Conservation (phyloP, 2,888 invertebrate genomes). For the Xestia xanthographa region DNA sequence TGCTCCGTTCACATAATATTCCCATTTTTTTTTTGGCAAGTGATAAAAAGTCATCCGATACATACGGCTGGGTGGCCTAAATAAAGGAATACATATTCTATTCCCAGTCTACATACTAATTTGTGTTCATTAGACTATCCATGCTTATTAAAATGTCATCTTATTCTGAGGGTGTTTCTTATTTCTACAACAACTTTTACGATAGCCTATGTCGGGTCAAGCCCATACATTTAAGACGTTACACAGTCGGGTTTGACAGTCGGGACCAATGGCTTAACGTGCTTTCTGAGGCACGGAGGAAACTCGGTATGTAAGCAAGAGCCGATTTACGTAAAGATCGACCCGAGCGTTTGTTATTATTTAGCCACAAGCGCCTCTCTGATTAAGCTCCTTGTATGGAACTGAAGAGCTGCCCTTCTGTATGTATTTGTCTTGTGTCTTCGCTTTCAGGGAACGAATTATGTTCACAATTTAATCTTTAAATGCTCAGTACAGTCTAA, state of each 20-base stretch:
- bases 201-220: no score
- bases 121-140: no score
- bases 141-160: no score
- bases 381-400: background rate
- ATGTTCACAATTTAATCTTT: slow-evolving; percentile 76
- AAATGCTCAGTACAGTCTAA: slow-evolving; percentile 69
- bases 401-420: background rate
- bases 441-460: slow-evolving; percentile 68
- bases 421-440: background rate
- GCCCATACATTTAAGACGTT: no score
- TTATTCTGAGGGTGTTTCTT: no score
- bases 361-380: background rate
- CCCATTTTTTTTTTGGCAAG: no score
- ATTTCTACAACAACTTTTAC: no score
- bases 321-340: background rate
- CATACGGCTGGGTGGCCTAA: background rate
- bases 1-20: no score
- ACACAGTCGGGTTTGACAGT: no score
- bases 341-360: background rate
- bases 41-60: no score
- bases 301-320: background rate
- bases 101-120: no score
- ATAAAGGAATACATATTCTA: background rate
- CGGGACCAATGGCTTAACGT: background rate
- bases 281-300: background rate